Percentiles rank a stretch among this genome's conserved stretches.
phyloP scores from a whole-genome alignment of 1,140 invertebrate genomes.

The Lerema accius region DNA sequence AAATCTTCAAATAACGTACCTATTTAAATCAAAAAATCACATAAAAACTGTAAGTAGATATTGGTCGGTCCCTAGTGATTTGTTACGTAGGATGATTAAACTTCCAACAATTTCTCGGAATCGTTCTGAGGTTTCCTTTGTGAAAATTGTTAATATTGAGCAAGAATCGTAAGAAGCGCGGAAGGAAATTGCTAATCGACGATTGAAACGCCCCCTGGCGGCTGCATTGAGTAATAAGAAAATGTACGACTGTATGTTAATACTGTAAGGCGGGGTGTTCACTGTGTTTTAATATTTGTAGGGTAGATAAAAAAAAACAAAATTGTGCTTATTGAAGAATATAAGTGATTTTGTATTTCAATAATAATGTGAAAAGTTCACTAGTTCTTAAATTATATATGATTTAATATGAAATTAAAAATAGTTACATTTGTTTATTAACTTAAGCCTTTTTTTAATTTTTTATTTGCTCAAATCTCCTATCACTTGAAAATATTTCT shows the following conservation, averaged over 20 bases:
- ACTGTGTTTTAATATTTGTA: too few species aligned
- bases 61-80: slow-evolving; percentile 4
- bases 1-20: too few species aligned
- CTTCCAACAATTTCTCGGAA: slow-evolving; percentile 22
- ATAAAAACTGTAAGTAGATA: slow-evolving; percentile 10
- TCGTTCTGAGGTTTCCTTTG: slow-evolving; percentile 23
- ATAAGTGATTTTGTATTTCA: too few species aligned
- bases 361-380: too few species aligned
- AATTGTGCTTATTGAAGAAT: too few species aligned
- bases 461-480: too few species aligned
- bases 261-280: background rate
- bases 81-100: slow-evolving; percentile 23
- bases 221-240: slow-evolving; percentile 15
- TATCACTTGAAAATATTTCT: too few species aligned
- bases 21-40: background rate
- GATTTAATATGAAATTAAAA: too few species aligned
- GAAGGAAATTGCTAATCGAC: slow-evolving; percentile 34
- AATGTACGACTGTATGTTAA: slow-evolving; percentile 17
- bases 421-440: too few species aligned
- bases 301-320: too few species aligned
- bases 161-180: slow-evolving; percentile 27
- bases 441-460: too few species aligned
- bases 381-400: too few species aligned
- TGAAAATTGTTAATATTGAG: slow-evolving; percentile 26
- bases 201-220: slow-evolving; percentile 21